phyloP scores from a whole-genome alignment of 2,113 vertebrate species.

The Campylomormyrus tamandua region DNA sequence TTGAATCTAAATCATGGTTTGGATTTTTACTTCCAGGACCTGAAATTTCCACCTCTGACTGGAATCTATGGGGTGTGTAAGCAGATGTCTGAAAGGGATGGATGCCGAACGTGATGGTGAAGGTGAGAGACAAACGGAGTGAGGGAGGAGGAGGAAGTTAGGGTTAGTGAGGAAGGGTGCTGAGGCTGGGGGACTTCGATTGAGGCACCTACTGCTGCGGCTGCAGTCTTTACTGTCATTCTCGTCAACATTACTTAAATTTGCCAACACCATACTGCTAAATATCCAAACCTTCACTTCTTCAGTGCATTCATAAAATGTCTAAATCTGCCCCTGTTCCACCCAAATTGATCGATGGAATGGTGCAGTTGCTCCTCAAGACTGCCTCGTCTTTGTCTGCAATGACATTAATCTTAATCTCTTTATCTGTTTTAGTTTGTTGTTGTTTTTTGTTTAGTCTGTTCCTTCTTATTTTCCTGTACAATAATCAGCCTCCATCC shows the following conservation, averaged over 20 bases:
- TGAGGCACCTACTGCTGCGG: background rate
- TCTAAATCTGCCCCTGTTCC: background rate
- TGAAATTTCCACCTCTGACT: no score
- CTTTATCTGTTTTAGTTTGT: background rate
- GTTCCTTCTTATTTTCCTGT: background rate
- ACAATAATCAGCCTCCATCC: background rate
- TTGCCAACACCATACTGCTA: background rate
- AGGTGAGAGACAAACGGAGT: background rate
- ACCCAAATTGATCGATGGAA: background rate
- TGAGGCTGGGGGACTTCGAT: background rate
- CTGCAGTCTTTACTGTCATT: background rate
- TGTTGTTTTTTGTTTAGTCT: background rate
- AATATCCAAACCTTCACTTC: background rate
- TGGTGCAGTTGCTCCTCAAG: no score
- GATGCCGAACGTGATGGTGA: background rate
- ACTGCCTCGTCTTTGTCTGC: background rate
- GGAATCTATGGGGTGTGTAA: background rate
- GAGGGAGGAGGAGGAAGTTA: background rate
- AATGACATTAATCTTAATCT: slow-evolving; percentile 1
- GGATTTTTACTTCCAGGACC: no score
- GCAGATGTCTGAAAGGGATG: background rate
- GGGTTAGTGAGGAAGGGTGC: background rate
- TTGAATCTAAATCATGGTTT: no score
- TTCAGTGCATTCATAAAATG: background rate
- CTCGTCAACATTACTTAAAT: background rate